Evolutionary conservation across 2,888 invertebrate genomes (phyloP).

Genomic region (Euphydryas editha): DNA sequence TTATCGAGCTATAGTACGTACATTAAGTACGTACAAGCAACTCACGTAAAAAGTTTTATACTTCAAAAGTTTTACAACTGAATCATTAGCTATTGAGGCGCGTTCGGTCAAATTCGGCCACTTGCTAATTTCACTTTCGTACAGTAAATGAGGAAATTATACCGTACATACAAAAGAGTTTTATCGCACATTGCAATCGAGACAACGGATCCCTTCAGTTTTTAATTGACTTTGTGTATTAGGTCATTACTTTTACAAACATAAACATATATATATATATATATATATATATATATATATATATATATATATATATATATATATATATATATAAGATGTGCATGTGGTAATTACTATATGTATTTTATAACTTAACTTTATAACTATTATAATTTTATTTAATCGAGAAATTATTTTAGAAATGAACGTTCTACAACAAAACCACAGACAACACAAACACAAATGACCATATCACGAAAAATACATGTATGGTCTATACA

Average conservation of each 20-base stretch:
- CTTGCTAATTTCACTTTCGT: conserved; percentile 62
- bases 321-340: no score
- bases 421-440: no score
- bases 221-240: neutral
- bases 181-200: conserved; percentile 44
- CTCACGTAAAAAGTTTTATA: no score
- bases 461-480: no score
- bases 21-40: no score
- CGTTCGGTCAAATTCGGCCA: conserved; percentile 49
- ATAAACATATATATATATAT: neutral
- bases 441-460: no score
- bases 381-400: no score
- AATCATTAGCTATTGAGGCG: conserved; percentile 49
- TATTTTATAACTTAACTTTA: no score
- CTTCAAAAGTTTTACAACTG: conserved; percentile 31
- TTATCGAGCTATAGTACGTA: no score
- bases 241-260: neutral
- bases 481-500: no score
- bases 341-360: no score
- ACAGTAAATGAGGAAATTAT: conserved; percentile 45
- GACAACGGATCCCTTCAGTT: conserved; percentile 28
- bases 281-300: neutral
- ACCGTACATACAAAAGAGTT: conserved; percentile 44
- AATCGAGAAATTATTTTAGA: no score
- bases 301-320: neutral